Conservation (phyloP, 2,797 vertebrate species). For the Ctenopoma kingsleyae region DNA sequence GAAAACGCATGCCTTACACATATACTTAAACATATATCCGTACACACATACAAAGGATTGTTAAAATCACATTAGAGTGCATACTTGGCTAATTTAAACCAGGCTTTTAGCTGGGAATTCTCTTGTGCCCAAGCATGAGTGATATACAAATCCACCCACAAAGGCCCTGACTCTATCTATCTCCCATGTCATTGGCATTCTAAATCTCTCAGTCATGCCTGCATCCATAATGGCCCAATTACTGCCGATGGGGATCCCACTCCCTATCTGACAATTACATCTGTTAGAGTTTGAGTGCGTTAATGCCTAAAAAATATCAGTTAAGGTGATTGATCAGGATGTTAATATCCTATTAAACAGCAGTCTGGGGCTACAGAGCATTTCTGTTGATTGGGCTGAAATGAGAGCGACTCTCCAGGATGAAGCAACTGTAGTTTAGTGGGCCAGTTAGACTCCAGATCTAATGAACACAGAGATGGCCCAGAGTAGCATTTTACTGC, state of each 20-base stretch:
- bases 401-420: conserved; percentile 73
- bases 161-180: conserved; percentile 70
- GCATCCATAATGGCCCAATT: conserved; percentile 88
- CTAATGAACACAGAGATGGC: conserved; percentile 71
- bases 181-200: conserved; percentile 81
- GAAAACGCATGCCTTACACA: conserved; percentile 44
- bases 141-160: conserved; percentile 70
- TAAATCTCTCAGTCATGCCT: conserved; percentile 82
- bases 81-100: conserved; percentile 53
- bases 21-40: conserved; percentile 26
- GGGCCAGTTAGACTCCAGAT: conserved; percentile 70
- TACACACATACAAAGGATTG: conserved; percentile 33
- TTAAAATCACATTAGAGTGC: conserved; percentile 63
- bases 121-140: conserved; percentile 69
- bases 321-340: conserved; percentile 89
- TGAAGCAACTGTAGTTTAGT: conserved; percentile 72
- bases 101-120: conserved; percentile 59
- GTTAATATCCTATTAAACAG: conserved; percentile 87
- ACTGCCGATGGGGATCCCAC: conserved; percentile 84
- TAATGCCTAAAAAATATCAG: conserved; percentile 89
- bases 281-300: conserved; percentile 85
- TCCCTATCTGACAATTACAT: conserved; percentile 87
- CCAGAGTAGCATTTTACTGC: conserved; percentile 72
- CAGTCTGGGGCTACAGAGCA: conserved; percentile 77
- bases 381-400: conserved; percentile 82